Base-by-base conservation (phyloP, 2,888 invertebrate species). In the Agrilus cyanescens region DNA sequence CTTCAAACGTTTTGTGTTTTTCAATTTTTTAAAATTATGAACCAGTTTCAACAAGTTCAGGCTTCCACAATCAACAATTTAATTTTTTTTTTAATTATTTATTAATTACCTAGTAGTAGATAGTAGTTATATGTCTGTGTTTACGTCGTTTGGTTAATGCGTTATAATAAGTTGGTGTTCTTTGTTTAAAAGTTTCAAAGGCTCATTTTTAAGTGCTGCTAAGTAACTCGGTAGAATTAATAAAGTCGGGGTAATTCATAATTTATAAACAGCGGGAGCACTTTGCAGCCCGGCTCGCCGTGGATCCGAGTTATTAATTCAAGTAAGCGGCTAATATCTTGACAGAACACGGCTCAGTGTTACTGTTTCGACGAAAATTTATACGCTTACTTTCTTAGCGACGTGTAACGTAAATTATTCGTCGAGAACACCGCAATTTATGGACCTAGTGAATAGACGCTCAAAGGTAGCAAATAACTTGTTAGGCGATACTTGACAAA, bases 401-500 rank as follows among this genome's bases (percentile, higher is more conserved):
- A 30, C 48, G 45, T 43, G 30, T 46, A 53, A 58, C 61, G 61
- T 62, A 62, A 62, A 63, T 61, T 62, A 61, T 25, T 25, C 25
- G 10, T 25, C 25, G 25, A 25, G 25, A 25, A 25, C 25, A 10
- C 25, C 8, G 25, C 25, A 10, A 25, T 25, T 25, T 25, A 25
- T 25, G 10, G 25, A 3, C 25, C 8, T 20, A 20, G 20, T 25
- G 25, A 25, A 25, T 25, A 25, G 25, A 25, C 25, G 25, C 25
- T 25, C 4, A 25, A 25, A 25, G 62, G 63, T 63, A 59, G 59
- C 58, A 62, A 61, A 63, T 65, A 62, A 65, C 63, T 65, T 64
- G 63, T 62, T 62, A 64, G 62, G 63, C 64, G 63, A 63, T 61
- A 63, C 60, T 63, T 62, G 65, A 63, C 63, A 61, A 60, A 61